These are phyloP conservation scores for Tiphia femorata DNA, from an alignment of 2,888 invertebrate species.

Conservation along the genomic window DNA sequence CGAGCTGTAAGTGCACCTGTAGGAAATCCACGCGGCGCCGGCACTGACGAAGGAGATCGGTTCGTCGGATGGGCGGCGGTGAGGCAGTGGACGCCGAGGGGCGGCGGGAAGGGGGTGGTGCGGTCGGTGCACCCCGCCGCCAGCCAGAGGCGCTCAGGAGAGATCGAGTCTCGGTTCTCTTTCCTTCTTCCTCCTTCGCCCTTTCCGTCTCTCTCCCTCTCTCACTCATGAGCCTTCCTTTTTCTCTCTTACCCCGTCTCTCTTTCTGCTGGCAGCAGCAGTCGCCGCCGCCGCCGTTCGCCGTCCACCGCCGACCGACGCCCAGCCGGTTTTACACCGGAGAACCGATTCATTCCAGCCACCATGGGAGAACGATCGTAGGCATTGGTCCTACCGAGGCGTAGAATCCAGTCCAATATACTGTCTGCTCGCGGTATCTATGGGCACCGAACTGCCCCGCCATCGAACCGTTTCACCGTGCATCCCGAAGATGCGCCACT, in stretches of 20 bases:
- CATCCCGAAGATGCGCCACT: too few species aligned
- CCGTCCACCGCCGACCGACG: too few species aligned
- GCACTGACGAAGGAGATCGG: slow-evolving; percentile 55
- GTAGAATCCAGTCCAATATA: too few species aligned
- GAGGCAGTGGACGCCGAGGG: too few species aligned
- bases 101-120: too few species aligned
- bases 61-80: slow-evolving; percentile 43
- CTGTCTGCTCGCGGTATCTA: too few species aligned
- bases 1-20: slow-evolving; percentile 45
- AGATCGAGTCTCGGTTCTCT: slow-evolving; percentile 53
- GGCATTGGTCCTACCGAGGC: too few species aligned
- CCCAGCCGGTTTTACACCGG: slow-evolving; percentile 63
- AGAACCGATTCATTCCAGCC: slow-evolving; percentile 46
- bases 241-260: slow-evolving; percentile 6
- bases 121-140: slow-evolving; percentile 51
- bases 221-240: slow-evolving; percentile 11
- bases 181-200: slow-evolving; percentile 12
- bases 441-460: too few species aligned
- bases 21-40: slow-evolving; percentile 43
- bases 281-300: too few species aligned
- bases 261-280: slow-evolving; percentile 48
- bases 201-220: slow-evolving; percentile 14
- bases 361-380: slow-evolving; percentile 38
- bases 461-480: too few species aligned
- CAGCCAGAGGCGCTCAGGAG: slow-evolving; percentile 62